Percentiles rank a stretch among this genome's conserved stretches.
Conservation (phyloP, 2,888 invertebrate species). For the Adelognathus sp. region DNA sequence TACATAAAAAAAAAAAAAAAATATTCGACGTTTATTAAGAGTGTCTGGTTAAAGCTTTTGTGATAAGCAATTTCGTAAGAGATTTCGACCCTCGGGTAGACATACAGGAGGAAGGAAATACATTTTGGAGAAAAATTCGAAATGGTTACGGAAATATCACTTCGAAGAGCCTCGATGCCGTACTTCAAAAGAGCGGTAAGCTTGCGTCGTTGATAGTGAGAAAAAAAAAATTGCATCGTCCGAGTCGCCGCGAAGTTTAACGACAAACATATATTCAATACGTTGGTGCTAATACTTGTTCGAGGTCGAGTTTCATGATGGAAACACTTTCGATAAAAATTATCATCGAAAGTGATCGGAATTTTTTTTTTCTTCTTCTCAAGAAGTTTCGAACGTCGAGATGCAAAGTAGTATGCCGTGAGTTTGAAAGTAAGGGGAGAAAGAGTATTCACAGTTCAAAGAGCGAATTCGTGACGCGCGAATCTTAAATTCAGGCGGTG, state of each 20-base stretch:
- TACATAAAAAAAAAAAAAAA: not conserved
- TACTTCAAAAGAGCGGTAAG: conserved; percentile 67
- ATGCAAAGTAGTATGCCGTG: not conserved
- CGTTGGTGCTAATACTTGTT: too few species aligned
- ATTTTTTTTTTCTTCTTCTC: not conserved
- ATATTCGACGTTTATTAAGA: not conserved
- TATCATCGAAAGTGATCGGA: too few species aligned
- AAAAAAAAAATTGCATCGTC: not conserved
- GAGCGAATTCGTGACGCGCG: too few species aligned
- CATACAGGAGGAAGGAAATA: not conserved
- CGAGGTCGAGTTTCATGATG: too few species aligned
- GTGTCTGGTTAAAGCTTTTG: not conserved
- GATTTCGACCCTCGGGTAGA: not conserved
- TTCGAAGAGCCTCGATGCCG: conserved; percentile 59
- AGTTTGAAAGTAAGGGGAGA: too few species aligned
- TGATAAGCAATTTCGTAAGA: not conserved
- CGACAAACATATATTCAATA: not conserved
- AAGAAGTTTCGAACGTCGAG: not conserved
- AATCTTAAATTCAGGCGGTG: too few species aligned
- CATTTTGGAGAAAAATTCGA: not conserved
- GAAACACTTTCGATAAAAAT: too few species aligned
- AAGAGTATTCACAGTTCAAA: too few species aligned
- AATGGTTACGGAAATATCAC: conserved; percentile 4
- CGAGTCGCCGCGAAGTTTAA: not conserved
- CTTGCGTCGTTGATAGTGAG: not conserved